phyloP scores from a whole-genome alignment of 2,888 invertebrate genomes.

The Coleophora flavipennella region DNA sequence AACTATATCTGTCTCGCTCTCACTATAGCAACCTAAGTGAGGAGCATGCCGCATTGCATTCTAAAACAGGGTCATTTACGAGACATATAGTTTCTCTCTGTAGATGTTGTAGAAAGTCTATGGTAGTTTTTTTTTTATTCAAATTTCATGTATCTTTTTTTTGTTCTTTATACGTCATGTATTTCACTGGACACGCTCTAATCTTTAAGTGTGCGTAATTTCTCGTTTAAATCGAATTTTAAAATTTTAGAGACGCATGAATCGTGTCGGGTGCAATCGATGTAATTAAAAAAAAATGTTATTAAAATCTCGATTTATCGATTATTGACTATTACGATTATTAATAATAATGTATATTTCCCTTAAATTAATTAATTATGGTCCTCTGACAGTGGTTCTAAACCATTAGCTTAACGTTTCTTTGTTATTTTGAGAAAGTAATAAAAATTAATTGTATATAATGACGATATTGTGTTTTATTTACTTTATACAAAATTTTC shows the following conservation, averaged over 20 bases:
- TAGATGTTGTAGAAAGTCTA: constrained; percentile 1
- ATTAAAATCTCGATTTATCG: constrained; percentile 30
- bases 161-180: too few relatives aligned
- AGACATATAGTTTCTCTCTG: too few relatives aligned
- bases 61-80: too few relatives aligned
- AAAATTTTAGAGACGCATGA: neutral
- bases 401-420: constrained; percentile 60
- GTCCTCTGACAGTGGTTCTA: constrained; percentile 41
- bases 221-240: too few relatives aligned
- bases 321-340: constrained; percentile 29
- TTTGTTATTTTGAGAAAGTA: constrained; percentile 64
- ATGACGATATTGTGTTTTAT: constrained; percentile 7
- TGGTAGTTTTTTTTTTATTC: neutral
- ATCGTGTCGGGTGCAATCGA: neutral
- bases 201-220: too few relatives aligned
- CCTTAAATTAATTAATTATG: constrained; percentile 20
- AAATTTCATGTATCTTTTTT: too few relatives aligned
- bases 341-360: constrained; percentile 24
- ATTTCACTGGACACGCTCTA: too few relatives aligned
- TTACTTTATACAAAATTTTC: neutral
- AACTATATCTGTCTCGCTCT: too few relatives aligned
- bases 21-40: too few relatives aligned
- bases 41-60: too few relatives aligned
- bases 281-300: constrained; percentile 9
- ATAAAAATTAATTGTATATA: constrained; percentile 65